These are phyloP conservation scores for Cacatua alba DNA, from an alignment of 2,113 vertebrate genomes.

Conservation along the genomic window DNA sequence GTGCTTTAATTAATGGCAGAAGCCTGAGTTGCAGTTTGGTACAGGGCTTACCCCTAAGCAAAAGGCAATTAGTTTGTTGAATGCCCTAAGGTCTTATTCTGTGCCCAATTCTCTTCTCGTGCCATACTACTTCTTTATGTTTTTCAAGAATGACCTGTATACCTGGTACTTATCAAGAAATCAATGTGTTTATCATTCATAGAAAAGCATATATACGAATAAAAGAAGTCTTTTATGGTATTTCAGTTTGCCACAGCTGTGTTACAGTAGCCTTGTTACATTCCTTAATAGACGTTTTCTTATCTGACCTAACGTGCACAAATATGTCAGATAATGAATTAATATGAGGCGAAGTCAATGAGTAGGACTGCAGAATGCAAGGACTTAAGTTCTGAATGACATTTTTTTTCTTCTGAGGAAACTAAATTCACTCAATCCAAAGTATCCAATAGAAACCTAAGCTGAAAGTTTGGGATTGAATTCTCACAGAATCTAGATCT, in stretches of 20 bases:
- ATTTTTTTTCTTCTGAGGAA: background rate
- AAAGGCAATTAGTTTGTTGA: background rate
- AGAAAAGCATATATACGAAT: background rate
- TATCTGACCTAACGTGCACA: background rate
- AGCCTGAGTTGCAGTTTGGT: background rate
- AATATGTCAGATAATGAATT: background rate
- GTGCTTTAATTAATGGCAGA: background rate
- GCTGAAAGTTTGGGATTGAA: background rate
- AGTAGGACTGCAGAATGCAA: background rate
- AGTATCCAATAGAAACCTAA: background rate
- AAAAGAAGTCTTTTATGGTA: background rate
- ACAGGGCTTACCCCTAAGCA: background rate
- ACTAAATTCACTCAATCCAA: background rate
- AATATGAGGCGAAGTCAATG: background rate
- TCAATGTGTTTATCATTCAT: background rate
- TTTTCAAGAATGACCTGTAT: background rate
- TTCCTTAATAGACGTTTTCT: background rate
- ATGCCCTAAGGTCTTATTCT: background rate
- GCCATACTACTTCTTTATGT: too few species aligned
- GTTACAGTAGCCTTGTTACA: background rate
- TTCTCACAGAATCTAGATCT: background rate
- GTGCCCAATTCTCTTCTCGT: background rate
- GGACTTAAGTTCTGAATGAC: background rate
- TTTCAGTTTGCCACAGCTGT: background rate
- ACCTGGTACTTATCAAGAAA: background rate